A percentile compares a stretch with the other conserved stretches of the same genome.
Conservation (phyloP, 2,888 invertebrate species). For the Xanthia togata region DNA sequence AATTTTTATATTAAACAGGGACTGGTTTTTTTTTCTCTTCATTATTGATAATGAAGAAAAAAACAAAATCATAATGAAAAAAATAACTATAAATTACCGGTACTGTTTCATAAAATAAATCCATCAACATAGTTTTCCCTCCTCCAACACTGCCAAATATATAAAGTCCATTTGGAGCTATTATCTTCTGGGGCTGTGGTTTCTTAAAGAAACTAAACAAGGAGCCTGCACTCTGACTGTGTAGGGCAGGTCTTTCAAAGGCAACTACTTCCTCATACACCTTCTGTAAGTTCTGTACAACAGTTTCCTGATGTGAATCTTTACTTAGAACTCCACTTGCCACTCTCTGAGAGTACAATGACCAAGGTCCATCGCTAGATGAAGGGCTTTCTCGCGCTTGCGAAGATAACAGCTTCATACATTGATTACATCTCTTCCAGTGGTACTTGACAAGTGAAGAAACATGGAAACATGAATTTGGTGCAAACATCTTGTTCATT, state of each 20-base stretch:
- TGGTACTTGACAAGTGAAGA: constrained; percentile 76
- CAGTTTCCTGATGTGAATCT: constrained; percentile 94
- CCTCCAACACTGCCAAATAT: constrained; percentile 97
- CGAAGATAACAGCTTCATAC: constrained; percentile 80
- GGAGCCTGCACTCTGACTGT: constrained; percentile 69
- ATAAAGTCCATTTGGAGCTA: constrained; percentile 95
- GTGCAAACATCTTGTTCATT: constrained; percentile 77
- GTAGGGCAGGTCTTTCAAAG: constrained; percentile 86
- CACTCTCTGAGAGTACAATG: constrained; percentile 90
- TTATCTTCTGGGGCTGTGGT: constrained; percentile 82
- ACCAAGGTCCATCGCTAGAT: constrained; percentile 85
- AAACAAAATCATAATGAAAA: neutral
- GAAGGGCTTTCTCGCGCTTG: constrained; percentile 72
- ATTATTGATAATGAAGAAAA: too few species aligned
- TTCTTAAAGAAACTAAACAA: constrained; percentile 83
- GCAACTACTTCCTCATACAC: constrained; percentile 92
- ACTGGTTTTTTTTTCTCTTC: too few species aligned
- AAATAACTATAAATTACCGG: constrained; percentile 74
- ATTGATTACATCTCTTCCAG: constrained; percentile 79
- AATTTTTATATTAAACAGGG: neutral
- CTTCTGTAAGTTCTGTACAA: constrained; percentile 93
- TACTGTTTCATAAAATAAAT: constrained; percentile 95
- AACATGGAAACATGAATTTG: constrained; percentile 74
- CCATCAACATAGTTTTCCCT: constrained; percentile 99
- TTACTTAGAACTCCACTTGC: constrained; percentile 90